phyloP scores from a whole-genome alignment of 1,140 invertebrate genomes.

The Drosophila fuyamai region DNA sequence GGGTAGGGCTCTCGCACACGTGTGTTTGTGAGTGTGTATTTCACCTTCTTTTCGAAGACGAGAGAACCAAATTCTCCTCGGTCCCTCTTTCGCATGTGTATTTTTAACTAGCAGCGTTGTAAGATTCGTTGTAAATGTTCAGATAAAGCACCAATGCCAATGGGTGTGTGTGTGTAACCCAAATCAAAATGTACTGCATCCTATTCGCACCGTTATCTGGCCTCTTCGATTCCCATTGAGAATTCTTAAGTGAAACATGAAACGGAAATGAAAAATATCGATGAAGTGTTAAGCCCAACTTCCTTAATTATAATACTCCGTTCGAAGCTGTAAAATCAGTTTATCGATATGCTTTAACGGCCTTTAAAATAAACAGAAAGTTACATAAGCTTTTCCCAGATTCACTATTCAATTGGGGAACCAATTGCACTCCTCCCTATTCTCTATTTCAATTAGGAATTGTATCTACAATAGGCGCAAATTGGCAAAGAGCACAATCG shows the following conservation, averaged over 20 bases:
- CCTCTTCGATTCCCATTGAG: constrained; percentile 24
- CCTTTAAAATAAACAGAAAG: constrained; percentile 27
- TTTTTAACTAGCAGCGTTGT: constrained; percentile 43
- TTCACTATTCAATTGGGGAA: constrained; percentile 53
- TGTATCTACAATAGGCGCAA: constrained; percentile 63
- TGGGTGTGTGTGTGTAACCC: constrained; percentile 37
- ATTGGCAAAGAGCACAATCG: constrained; percentile 22
- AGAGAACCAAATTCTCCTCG: constrained; percentile 23
- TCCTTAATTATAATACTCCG: constrained; percentile 11
- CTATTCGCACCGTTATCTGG: constrained; percentile 38
- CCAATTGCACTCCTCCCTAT: constrained; percentile 37
- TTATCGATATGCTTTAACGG: constrained; percentile 9
- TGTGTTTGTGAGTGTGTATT: constrained; percentile 9
- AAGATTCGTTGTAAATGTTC: constrained; percentile 26
- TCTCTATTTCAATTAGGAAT: constrained; percentile 70
- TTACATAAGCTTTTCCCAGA: constrained; percentile 59
- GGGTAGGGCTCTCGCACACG: constrained; percentile 38
- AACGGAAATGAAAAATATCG: constrained; percentile 51
- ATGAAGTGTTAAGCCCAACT: background rate
- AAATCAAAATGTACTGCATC: constrained; percentile 36
- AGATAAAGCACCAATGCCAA: constrained; percentile 7
- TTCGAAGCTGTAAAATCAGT: constrained; percentile 4
- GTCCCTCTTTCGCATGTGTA: constrained; percentile 21
- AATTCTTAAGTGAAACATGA: constrained; percentile 28
- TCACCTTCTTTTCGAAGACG: constrained; percentile 29